Base-by-base conservation (phyloP, 2,797 vertebrate species). In the Petrocephalus schoutedeni region DNA sequence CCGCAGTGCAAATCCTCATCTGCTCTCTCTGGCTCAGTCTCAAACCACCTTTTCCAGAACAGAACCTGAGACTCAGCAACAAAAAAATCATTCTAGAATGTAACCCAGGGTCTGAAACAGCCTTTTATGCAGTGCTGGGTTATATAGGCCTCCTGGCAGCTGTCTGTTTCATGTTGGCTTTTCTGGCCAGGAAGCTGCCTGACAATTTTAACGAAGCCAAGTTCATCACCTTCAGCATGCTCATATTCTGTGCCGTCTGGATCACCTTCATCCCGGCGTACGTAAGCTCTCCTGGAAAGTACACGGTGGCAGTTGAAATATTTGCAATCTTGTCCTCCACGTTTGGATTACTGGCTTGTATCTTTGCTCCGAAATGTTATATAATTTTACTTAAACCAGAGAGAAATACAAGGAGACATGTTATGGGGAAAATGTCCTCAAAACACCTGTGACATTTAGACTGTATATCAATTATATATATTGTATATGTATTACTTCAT, bases 131-230 rank as follows among this genome's bases (percentile, higher is more conserved):
- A 4, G 94, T 95, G n/a, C 87, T 96, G 41, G 94, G 94, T 0
- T 95, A 96, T 86, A 95, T 96, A 16, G 95, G 95, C 0, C 16
- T 96, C 87, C 93, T 96, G 6, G 92, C 95, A 10, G 4, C 92
- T 1, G 86, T 93, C 7, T 95, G 95, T 89, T 91, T 95, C 45
- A 74, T 94, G 9, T 77, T 96, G 51, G 96, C 95, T 12, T 96
- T 96, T 92, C 90, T 96, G 49, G 94, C 92, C 7, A 93, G 95
- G 54, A 95, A 96, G 86, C 83, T 96, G 56, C 95, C 95, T 0
- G 94, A 95, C 90, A 95, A 95, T 85, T 96, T 95, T 86, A 95
- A 96, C 57, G 95, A 96, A 88, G 95, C 95, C 23, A 96, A 95
- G 89, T 95, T 90, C 0, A 96, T 96, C 45, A 93, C 94, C 0